Evolutionary conservation across 2,113 vertebrate genomes (phyloP).

Genomic region (Platichthys flesus): DNA sequence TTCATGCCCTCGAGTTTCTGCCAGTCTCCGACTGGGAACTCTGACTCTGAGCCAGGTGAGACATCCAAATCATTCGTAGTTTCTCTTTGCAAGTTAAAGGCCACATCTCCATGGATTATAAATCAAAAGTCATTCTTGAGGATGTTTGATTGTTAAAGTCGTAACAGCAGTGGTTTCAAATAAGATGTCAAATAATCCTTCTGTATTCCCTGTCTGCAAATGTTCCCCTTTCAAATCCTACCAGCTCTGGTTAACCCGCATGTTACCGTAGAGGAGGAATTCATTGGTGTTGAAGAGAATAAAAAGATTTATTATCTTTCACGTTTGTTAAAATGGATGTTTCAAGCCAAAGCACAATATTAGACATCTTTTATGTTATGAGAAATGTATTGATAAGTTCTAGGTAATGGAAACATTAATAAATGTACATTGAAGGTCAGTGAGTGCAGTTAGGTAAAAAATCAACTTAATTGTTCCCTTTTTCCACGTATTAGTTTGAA

Average conservation of each 20-base stretch:
- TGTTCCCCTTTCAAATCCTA: background rate
- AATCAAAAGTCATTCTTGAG: background rate
- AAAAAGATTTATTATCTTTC: too few relatives aligned
- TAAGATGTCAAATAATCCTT: background rate
- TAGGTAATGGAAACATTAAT: too few relatives aligned
- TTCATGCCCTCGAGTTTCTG: constrained; percentile 97
- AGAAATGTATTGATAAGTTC: too few relatives aligned
- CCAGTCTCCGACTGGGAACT: constrained; percentile 92
- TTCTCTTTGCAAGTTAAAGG: constrained; percentile 23
- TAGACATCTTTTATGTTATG: too few relatives aligned
- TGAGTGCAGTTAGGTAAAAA: too few relatives aligned
- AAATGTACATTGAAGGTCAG: too few relatives aligned
- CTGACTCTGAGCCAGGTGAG: constrained; percentile 95
- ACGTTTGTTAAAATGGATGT: too few relatives aligned
- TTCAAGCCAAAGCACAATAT: too few relatives aligned
- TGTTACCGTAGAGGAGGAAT: background rate
- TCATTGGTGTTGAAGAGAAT: too few relatives aligned
- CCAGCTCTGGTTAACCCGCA: background rate
- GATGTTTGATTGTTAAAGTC: background rate
- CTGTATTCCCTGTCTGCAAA: background rate
- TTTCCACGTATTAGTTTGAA: background rate
- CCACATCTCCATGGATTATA: background rate
- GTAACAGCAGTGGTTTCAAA: background rate
- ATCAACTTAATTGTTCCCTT: background rate
- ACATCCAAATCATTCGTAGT: constrained; percentile 26